phyloP scores from a whole-genome alignment of 2,797 vertebrate species.

The Pelobates cultripes region DNA sequence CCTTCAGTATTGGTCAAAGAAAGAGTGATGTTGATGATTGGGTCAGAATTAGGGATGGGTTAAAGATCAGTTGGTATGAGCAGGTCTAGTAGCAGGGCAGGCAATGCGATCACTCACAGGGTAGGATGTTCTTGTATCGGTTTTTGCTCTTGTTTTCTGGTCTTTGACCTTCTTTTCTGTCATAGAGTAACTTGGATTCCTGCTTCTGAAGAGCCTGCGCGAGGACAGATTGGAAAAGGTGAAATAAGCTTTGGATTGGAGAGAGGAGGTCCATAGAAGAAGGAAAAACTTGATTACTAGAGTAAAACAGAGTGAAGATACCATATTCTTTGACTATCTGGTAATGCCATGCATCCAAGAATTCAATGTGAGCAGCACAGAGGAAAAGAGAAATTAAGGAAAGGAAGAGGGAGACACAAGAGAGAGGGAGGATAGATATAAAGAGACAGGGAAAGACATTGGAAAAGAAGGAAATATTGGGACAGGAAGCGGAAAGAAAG shows the following conservation, averaged over 20 bases:
- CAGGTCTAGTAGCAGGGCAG: background rate
- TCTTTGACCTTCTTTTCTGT: constrained; percentile 91
- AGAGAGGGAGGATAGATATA: background rate
- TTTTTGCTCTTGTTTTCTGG: constrained; percentile 98
- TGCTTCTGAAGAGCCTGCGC: constrained; percentile 89
- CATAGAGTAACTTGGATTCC: constrained; percentile 89
- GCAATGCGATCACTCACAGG: constrained; percentile 84
- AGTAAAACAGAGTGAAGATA: too few relatives aligned
- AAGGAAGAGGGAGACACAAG: too few relatives aligned
- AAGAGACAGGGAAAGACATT: too few relatives aligned
- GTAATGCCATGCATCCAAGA: too few relatives aligned
- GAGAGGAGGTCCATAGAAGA: constrained; percentile 8
- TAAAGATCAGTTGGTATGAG: constrained; percentile 68
- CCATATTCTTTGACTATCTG: too few relatives aligned
- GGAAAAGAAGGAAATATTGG: background rate
- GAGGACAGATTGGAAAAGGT: constrained; percentile 6
- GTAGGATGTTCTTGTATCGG: constrained; percentile 97
- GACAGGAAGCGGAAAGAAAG: background rate
- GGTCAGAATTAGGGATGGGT: background rate
- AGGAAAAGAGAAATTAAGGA: too few relatives aligned
- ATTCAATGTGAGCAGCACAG: too few relatives aligned
- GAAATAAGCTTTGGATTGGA: background rate
- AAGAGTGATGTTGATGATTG: background rate
- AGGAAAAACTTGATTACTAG: background rate
- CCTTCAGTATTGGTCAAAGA: too few relatives aligned